phyloP scores from a whole-genome alignment of 1,140 invertebrate genomes.

The Nautilus pompilius region DNA sequence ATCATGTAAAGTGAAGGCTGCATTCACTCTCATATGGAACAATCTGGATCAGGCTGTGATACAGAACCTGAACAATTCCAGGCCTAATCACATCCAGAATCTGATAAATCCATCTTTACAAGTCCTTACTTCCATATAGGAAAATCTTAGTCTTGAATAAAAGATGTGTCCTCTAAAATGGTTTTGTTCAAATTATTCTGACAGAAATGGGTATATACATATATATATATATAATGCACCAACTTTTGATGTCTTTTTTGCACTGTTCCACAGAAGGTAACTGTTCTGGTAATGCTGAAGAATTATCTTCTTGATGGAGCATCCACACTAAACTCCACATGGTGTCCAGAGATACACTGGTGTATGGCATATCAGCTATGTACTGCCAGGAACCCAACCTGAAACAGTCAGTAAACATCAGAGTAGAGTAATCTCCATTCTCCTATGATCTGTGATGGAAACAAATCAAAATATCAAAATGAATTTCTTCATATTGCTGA shows the following conservation, averaged over 20 bases:
- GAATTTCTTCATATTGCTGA: too few relatives aligned
- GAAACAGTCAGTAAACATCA: conserved; percentile 13
- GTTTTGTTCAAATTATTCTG: background rate
- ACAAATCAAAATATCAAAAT: too few relatives aligned
- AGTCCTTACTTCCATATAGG: too few relatives aligned
- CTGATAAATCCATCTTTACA: too few relatives aligned
- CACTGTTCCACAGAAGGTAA: conserved; percentile 30
- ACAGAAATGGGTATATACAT: background rate
- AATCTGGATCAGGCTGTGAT: too few relatives aligned
- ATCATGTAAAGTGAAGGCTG: too few relatives aligned
- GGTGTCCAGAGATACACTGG: conserved; percentile 64
- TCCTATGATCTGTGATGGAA: too few relatives aligned
- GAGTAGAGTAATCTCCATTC: too few relatives aligned
- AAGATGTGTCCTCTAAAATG: background rate
- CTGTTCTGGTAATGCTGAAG: conserved; percentile 19
- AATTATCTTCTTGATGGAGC: conserved; percentile 41
- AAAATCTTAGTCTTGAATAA: too few relatives aligned
- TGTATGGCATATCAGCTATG: conserved; percentile 74
- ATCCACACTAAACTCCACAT: conserved; percentile 65
- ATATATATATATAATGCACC: conserved; percentile 2
- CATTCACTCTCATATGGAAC: too few relatives aligned
- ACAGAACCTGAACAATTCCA: too few relatives aligned
- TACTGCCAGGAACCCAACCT: conserved; percentile 81
- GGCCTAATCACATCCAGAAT: too few relatives aligned
- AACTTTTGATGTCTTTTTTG: conserved; percentile 34